These are phyloP conservation scores for Podocnemis expansa DNA, from an alignment of 2,113 vertebrate genomes.

Conservation along the genomic window DNA sequence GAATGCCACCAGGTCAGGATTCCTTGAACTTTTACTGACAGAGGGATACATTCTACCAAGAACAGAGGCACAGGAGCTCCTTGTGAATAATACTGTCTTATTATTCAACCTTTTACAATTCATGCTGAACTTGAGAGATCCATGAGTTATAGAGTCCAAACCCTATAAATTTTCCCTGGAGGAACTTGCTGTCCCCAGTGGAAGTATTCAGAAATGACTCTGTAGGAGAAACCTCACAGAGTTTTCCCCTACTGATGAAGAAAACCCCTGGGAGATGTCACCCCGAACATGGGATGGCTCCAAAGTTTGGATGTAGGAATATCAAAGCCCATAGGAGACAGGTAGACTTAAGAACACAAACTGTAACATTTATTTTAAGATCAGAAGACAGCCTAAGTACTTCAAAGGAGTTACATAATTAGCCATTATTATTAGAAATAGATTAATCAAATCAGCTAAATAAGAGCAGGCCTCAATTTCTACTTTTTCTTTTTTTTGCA, in stretches of 20 bases:
- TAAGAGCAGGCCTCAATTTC: neutral
- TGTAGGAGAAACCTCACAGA: neutral
- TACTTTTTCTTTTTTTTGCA: neutral
- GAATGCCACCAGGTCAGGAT: neutral
- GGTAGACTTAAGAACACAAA: neutral
- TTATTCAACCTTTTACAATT: neutral
- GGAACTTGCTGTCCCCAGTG: neutral
- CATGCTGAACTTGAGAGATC: neutral
- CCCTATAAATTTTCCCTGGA: neutral
- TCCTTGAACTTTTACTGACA: neutral
- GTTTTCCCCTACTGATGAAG: neutral
- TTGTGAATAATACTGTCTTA: rapidly evolving
- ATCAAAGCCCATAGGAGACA: neutral
- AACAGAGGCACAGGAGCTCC: neutral
- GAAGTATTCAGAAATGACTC: neutral
- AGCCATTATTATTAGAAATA: neutral
- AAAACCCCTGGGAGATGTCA: neutral
- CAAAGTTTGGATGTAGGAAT: neutral
- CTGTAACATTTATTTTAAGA: neutral
- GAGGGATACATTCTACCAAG: neutral
- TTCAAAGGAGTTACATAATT: neutral
- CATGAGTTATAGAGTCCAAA: neutral
- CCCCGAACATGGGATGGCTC: neutral
- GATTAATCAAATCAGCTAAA: neutral
- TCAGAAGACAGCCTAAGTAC: rapidly evolving